These are phyloP conservation scores for Blomia tropicalis DNA, from an alignment of 2,888 invertebrate genomes.

Conservation along the genomic window DNA sequence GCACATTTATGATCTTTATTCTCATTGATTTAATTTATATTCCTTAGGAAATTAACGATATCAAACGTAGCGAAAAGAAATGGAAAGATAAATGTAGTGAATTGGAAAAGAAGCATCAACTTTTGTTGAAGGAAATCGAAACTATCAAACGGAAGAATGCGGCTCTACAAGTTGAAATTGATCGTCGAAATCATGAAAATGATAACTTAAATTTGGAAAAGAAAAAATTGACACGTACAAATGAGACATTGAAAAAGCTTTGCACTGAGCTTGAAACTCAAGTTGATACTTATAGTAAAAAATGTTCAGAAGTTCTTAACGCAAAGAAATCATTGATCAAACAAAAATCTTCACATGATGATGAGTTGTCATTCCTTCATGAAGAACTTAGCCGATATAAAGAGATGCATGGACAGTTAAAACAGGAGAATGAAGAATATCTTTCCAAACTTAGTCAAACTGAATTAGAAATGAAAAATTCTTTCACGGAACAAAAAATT, in stretches of 20 bases:
- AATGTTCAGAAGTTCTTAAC: background rate
- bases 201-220: background rate
- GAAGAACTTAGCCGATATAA: background rate
- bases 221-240: background rate
- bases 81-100: background rate
- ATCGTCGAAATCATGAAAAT: background rate
- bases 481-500: background rate
- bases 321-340: background rate
- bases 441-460: background rate
- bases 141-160: slow-evolving; percentile 7
- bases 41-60: background rate
- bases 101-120: background rate
- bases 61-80: background rate
- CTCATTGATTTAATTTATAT: background rate
- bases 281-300: background rate
- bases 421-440: background rate
- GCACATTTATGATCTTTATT: background rate
- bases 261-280: slow-evolving; percentile 9
- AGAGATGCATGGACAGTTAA: background rate
- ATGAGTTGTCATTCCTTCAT: background rate
- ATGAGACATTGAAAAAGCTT: slow-evolving; percentile 6
- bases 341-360: background rate
- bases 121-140: slow-evolving; percentile 3
- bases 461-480: background rate
- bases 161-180: slow-evolving; percentile 1